Conservation (phyloP, 2,113 vertebrate species). For the Brienomyrus brachyistius region DNA sequence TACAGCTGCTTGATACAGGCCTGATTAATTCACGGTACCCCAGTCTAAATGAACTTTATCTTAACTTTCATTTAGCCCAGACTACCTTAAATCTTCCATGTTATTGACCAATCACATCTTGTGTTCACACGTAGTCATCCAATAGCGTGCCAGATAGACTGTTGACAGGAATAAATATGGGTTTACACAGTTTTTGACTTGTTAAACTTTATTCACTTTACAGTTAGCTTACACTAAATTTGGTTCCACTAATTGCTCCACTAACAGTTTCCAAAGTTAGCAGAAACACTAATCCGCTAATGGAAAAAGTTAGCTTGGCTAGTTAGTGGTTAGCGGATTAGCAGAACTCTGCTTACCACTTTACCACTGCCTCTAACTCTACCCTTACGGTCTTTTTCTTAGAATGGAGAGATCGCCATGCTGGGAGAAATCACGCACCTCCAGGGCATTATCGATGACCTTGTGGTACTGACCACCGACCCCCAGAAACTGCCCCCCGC, state of each 20-base stretch:
- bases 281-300: neutral
- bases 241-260: neutral
- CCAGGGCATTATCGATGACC: constrained; percentile 94
- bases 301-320: neutral
- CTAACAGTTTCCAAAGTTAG: neutral
- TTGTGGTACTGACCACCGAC: constrained; percentile 80
- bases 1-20: neutral
- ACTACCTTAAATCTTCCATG: neutral
- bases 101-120: neutral
- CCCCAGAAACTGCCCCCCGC: constrained; percentile 91
- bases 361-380: too few relatives aligned
- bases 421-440: constrained; percentile 93
- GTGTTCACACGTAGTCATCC: neutral
- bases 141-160: too few relatives aligned
- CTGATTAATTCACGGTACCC: neutral
- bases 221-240: neutral
- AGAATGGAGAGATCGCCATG: constrained; percentile 94
- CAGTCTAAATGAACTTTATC: neutral
- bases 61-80: neutral
- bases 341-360: neutral
- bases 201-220: too few relatives aligned
- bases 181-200: too few relatives aligned
- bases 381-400: constrained; percentile 16
- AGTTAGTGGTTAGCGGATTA: neutral
- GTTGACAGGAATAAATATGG: too few relatives aligned